Evolutionary conservation across 2,113 vertebrate species (phyloP).

Genomic region (Bungarus multicinctus): DNA sequence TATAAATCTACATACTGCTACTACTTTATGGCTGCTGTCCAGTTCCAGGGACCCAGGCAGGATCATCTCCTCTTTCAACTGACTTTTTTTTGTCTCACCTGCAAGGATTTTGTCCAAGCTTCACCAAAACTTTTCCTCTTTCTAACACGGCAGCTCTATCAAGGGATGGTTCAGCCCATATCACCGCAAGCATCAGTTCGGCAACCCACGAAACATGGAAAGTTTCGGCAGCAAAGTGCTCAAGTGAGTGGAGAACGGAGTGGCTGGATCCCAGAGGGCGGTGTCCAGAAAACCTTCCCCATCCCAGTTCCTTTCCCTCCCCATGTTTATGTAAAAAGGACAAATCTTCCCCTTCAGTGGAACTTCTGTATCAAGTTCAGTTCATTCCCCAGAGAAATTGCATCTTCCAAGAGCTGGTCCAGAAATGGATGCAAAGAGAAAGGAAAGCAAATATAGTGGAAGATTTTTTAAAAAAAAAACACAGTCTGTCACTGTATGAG

Average conservation of each 20-base stretch:
- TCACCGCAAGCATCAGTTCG: conserved; percentile 70
- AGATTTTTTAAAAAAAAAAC: too few species aligned
- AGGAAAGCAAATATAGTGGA: too few species aligned
- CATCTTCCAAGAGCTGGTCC: neutral
- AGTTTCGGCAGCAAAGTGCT: conserved; percentile 63
- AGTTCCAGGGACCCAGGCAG: neutral
- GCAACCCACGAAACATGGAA: conserved; percentile 74
- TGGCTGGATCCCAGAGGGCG: accelerated
- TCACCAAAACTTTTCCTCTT: accelerated
- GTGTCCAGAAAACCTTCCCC: neutral
- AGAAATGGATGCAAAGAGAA: neutral
- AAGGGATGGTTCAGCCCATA: conserved; percentile 73
- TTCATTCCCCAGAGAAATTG: neutral
- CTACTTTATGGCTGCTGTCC: neutral
- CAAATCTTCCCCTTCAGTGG: neutral
- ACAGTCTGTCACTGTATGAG: neutral
- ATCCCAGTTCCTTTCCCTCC: neutral
- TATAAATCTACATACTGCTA: neutral
- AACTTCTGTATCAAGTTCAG: neutral
- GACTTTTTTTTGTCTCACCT: neutral
- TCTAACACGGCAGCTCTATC: conserved; percentile 51
- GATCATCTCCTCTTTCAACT: neutral
- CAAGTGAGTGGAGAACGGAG: conserved; percentile 61
- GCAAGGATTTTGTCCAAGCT: accelerated
- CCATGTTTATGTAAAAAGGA: neutral